Percentiles rank a stretch among this genome's conserved stretches.
Conservation (phyloP, 1,140 invertebrate species). For the fruit fly (Drosophila melanogaster) region DNA sequence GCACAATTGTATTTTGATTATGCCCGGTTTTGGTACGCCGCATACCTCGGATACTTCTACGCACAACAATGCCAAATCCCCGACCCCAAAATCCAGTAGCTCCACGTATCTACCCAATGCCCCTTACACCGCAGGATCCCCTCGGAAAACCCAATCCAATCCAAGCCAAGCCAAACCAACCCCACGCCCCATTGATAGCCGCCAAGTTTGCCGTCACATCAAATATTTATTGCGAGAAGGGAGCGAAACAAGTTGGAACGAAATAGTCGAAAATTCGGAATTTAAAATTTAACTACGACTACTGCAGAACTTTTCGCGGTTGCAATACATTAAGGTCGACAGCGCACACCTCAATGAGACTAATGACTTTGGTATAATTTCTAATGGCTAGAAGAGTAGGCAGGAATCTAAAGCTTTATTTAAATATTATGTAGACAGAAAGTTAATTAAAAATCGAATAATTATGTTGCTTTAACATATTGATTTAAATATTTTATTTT, state of each 20-base stretch:
- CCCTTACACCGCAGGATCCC: no score
- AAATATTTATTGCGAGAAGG: conserved; percentile 76
- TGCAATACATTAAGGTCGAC: conserved; percentile 21
- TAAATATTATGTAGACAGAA: no score
- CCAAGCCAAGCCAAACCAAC: conserved; percentile 9
- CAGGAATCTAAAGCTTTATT: neutral
- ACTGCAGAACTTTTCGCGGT: conserved; percentile 13
- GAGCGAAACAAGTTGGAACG: conserved; percentile 26
- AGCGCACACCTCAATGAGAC: neutral
- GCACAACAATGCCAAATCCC: conserved; percentile 74
- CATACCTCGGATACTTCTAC: conserved; percentile 79
- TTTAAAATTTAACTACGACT: conserved; percentile 40
- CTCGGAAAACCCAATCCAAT: conserved; percentile 16
- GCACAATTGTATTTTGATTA: conserved; percentile 83
- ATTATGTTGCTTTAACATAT: no score
- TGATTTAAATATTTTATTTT: no score
- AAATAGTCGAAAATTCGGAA: conserved; percentile 40
- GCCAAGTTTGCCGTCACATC: conserved; percentile 69
- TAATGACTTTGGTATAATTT: no score
- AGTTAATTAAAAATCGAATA: no score
- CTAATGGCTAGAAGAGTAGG: neutral
- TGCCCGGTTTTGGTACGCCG: conserved; percentile 80
- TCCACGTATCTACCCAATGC: neutral
- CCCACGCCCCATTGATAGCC: conserved; percentile 62
- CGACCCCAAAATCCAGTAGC: conserved; percentile 5